Evolutionary conservation across 2,113 vertebrate genomes (phyloP).

Genomic region (Oncorhynchus kisutch): DNA sequence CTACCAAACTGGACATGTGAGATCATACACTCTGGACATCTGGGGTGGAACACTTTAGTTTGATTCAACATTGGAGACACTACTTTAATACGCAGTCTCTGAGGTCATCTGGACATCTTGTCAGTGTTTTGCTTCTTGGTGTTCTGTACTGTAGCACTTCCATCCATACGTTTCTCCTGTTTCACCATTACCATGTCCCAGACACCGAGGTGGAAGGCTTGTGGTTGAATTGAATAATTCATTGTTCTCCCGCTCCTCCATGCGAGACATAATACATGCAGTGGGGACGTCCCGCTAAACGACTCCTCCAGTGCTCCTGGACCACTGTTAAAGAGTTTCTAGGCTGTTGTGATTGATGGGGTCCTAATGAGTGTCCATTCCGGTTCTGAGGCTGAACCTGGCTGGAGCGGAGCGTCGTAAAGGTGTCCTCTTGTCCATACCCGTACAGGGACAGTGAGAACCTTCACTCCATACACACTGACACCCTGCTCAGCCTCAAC

Average conservation of each 20-base stretch:
- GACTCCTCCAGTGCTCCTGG: slow-evolving; percentile 9
- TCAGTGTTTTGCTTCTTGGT: not conserved
- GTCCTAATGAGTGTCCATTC: slow-evolving; percentile 55
- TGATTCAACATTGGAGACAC: not conserved
- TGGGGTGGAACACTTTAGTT: not conserved
- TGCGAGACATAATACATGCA: slow-evolving; percentile 26
- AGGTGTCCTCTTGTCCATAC: slow-evolving; percentile 36
- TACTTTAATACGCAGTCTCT: not conserved
- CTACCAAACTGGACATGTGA: not conserved
- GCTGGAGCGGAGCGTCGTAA: slow-evolving; percentile 39
- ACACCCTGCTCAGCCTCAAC: too few species aligned
- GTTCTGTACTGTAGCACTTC: not conserved
- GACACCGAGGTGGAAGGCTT: not conserved
- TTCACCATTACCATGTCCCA: not conserved
- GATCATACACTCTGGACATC: not conserved
- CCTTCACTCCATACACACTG: too few species aligned
- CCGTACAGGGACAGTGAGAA: too few species aligned
- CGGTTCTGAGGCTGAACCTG: slow-evolving; percentile 25
- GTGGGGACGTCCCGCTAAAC: slow-evolving; percentile 23
- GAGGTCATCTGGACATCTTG: not conserved
- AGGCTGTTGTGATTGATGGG: slow-evolving; percentile 50
- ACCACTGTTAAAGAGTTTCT: slow-evolving; percentile 40
- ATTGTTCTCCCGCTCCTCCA: not conserved
- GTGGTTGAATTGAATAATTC: not conserved
- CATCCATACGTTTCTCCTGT: not conserved